Conservation (phyloP, 2,888 invertebrate genomes). For the Eurois occulta region DNA sequence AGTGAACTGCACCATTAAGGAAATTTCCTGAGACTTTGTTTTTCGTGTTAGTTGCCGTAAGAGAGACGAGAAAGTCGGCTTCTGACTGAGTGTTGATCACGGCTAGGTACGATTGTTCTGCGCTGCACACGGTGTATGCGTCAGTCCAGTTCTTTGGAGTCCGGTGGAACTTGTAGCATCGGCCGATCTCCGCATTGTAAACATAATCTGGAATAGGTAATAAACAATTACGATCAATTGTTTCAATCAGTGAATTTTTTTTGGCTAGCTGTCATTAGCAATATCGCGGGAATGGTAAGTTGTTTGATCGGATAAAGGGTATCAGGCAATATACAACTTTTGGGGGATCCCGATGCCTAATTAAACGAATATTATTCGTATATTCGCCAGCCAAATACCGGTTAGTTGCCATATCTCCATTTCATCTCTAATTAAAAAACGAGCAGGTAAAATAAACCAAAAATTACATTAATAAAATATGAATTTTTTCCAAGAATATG, state of each 20-base stretch:
- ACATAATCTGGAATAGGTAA: slow-evolving; percentile 75
- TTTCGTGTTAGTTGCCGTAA: slow-evolving; percentile 33
- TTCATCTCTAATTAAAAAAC: not conserved
- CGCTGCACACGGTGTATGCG: slow-evolving; percentile 76
- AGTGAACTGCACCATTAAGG: slow-evolving; percentile 53
- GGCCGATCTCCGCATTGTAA: slow-evolving; percentile 70
- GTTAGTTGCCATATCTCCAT: not conserved
- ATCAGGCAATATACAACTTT: not conserved
- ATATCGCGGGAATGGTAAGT: not conserved
- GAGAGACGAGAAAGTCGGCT: slow-evolving; percentile 46
- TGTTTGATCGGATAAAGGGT: not conserved
- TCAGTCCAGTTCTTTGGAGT: slow-evolving; percentile 79
- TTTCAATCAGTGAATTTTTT: not conserved
- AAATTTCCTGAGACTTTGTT: slow-evolving; percentile 16
- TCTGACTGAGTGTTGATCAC: slow-evolving; percentile 74
- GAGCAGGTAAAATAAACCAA: not conserved
- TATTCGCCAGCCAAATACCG: not conserved
- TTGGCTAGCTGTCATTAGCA: not conserved
- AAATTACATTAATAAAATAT: not conserved
- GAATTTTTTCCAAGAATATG: slow-evolving; percentile 6
- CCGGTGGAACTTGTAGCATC: slow-evolving; percentile 83
- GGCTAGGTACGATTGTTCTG: slow-evolving; percentile 80
- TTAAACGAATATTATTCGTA: not conserved
- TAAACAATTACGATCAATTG: not conserved
- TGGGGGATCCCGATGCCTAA: not conserved